A percentile compares a stretch with the other conserved stretches of the same genome.
Evolutionary conservation across 1,140 invertebrate species (phyloP).

Genomic region (Ptiloglossa arizonensis): DNA sequence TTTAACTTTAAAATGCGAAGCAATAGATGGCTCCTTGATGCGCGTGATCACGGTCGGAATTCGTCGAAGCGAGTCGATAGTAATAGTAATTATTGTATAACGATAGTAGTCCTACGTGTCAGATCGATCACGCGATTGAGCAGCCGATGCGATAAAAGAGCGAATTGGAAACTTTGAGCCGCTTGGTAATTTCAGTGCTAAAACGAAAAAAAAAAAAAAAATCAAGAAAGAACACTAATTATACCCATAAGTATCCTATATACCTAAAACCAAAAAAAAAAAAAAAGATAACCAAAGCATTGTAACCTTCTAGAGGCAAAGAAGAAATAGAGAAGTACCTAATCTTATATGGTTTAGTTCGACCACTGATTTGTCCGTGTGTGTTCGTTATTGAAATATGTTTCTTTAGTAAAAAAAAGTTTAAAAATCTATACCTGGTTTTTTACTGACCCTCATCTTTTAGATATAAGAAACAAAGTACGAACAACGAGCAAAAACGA

Average conservation of each 20-base stretch:
- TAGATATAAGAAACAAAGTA: background rate
- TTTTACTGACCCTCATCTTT: background rate
- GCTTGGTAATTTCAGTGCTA: conserved; percentile 67
- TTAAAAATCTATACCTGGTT: conserved; percentile 49
- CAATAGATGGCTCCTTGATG: conserved; percentile 55
- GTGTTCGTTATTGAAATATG: conserved; percentile 78
- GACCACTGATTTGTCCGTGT: conserved; percentile 78
- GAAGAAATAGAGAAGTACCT: conserved; percentile 74
- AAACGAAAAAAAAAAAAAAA: conserved; percentile 47
- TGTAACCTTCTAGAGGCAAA: conserved; percentile 76
- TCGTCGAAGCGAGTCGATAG: conserved; percentile 44
- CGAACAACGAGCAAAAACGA: too few species aligned
- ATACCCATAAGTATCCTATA: conserved; percentile 77
- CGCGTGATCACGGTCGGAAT: conserved; percentile 46
- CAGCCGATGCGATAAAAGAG: conserved; percentile 46
- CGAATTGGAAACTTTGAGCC: conserved; percentile 50
- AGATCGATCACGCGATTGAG: conserved; percentile 55
- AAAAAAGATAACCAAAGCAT: conserved; percentile 73
- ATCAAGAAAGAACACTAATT: conserved; percentile 67
- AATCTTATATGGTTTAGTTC: conserved; percentile 77
- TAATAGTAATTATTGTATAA: conserved; percentile 64
- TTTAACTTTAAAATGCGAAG: conserved; percentile 50
- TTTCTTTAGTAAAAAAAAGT: conserved; percentile 79
- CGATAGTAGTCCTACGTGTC: conserved; percentile 56
- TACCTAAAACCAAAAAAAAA: conserved; percentile 71